Evolutionary conservation across 2,888 invertebrate genomes (phyloP).

Genomic region (Julus scandinavius): DNA sequence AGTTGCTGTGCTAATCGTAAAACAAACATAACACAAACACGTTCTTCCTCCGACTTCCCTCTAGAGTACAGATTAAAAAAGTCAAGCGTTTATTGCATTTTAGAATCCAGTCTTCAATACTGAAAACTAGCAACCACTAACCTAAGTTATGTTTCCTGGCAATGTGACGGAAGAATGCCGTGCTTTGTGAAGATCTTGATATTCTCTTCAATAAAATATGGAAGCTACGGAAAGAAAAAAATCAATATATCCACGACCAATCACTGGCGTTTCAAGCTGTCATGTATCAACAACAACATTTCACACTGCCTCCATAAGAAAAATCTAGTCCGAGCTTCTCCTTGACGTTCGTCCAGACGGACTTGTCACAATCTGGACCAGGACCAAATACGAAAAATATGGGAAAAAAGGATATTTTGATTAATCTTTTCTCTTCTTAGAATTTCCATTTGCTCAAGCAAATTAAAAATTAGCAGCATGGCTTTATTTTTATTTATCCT

Average conservation of each 20-base stretch:
- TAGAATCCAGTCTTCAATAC: not conserved
- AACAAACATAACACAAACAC: slow-evolving; percentile 63
- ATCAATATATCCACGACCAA: no score
- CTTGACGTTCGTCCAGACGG: slow-evolving; percentile 64
- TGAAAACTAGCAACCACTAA: slow-evolving; percentile 55
- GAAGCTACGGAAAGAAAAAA: slow-evolving; percentile 63
- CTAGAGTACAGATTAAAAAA: slow-evolving; percentile 59
- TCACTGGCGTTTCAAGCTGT: no score
- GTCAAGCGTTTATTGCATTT: not conserved
- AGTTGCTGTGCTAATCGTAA: slow-evolving; percentile 65
- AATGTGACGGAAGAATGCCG: slow-evolving; percentile 67
- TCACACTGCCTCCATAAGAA: slow-evolving; percentile 66
- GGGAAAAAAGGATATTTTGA: no score
- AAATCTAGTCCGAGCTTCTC: slow-evolving; percentile 64
- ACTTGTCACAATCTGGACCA: slow-evolving; percentile 66
- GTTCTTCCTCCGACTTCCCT: slow-evolving; percentile 65
- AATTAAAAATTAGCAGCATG: no score
- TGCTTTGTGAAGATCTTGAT: no score
- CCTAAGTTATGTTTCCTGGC: slow-evolving; percentile 67
- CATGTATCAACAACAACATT: no score
- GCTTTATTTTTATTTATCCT: no score
- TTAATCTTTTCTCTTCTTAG: no score
- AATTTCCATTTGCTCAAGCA: no score
- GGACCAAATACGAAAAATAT: slow-evolving; percentile 66
- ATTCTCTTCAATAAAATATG: slow-evolving; percentile 67